Evolutionary conservation across 35 echinoderm and acorn worm genomes (phyloP), one percentile per base, ranked within the genome.

Genomic region (Acanthaster planci): DNA sequence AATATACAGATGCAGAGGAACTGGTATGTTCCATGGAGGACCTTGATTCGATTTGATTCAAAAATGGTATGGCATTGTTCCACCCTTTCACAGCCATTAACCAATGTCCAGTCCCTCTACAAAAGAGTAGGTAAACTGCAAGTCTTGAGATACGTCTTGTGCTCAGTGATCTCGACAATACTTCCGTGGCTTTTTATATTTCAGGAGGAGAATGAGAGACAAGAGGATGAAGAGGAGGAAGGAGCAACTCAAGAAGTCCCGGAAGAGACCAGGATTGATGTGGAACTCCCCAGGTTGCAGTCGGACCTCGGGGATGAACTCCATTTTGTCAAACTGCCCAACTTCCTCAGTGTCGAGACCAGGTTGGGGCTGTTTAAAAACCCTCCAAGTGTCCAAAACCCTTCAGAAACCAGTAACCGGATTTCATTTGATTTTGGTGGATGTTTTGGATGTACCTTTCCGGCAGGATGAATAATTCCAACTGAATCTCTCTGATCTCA

Each of bases 341-440:
- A 97, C 77, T 97, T 97, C 60, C 86, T 97, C 60, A 97, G 95
- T 93, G 95, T 97, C 0, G 95, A 97, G 72, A 93, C 95, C 39
- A 93, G 94, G 94, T 92, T 47, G 67, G 85, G 7, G 42, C 42
- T 6, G 4, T 12, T 47, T 47, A 47, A n/a, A n/a, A n/a, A n/a
- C n/a, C n/a, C n/a, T n/a, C n/a, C n/a, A n/a, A n/a, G n/a, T n/a
- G n/a, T n/a, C n/a, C n/a, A n/a, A n/a, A n/a, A n/a, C n/a, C n/a
- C n/a, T n/a, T n/a, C n/a, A n/a, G n/a, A n/a, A n/a, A n/a, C n/a
- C n/a, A n/a, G n/a, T n/a, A n/a, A n/a, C n/a, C n/a, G n/a, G n/a
- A n/a, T n/a, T n/a, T n/a, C n/a, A n/a, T n/a, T n/a, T n/a, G n/a
- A n/a, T n/a, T n/a, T n/a, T n/a, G n/a, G n/a, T n/a, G n/a, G n/a